A percentile compares a stretch with the other conserved stretches of the same genome.
These are phyloP conservation scores for Mesochorus sp. DNA, from an alignment of 2,888 invertebrate genomes.

Conservation along the genomic window DNA sequence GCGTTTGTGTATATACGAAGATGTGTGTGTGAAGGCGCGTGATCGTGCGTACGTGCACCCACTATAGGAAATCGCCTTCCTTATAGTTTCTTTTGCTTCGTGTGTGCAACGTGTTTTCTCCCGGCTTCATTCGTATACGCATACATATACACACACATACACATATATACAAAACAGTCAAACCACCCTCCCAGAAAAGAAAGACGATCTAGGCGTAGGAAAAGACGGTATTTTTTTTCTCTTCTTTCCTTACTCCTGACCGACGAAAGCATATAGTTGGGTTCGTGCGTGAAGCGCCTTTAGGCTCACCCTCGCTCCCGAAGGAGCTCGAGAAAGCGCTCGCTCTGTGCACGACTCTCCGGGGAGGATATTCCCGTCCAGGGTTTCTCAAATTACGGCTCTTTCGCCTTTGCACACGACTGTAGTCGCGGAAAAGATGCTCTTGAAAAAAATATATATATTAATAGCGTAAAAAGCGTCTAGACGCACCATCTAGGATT, in stretches of 20 bases:
- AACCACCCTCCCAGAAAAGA: constrained; percentile 37
- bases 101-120: too few relatives aligned
- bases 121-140: constrained; percentile 51
- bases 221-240: constrained; percentile 59
- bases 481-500: background rate
- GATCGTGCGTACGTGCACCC: constrained; percentile 54
- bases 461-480: background rate
- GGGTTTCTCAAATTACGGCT: constrained; percentile 69
- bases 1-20: background rate
- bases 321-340: constrained; percentile 51
- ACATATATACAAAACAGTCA: too few relatives aligned
- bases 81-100: constrained; percentile 1
- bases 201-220: constrained; percentile 50
- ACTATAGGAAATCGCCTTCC: constrained; percentile 35
- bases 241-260: too few relatives aligned
- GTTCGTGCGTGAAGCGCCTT: constrained; percentile 49
- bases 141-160: too few relatives aligned
- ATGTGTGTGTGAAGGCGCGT: constrained; percentile 37
- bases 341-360: constrained; percentile 64
- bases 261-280: constrained; percentile 5
- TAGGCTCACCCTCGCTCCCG: constrained; percentile 41
- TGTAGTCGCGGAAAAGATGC: background rate
- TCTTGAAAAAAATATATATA: constrained; percentile 4
- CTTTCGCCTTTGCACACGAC: background rate
- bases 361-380: constrained; percentile 64